Base-by-base conservation (phyloP, 2,888 invertebrate genomes). In the Andrena haemorrhoa region DNA sequence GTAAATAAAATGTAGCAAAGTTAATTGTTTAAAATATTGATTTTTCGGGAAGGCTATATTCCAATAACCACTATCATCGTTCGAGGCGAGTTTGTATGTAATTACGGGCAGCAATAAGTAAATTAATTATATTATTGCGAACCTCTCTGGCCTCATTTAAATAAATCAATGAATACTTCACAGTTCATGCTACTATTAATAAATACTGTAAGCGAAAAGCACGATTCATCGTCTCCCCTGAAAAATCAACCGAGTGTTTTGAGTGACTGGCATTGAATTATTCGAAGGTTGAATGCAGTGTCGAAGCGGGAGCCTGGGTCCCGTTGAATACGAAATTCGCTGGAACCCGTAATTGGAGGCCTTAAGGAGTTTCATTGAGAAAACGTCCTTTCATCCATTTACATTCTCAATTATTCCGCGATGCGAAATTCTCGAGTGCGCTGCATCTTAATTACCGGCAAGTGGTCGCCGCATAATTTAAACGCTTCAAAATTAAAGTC, bases 401-500 rank as follows among this genome's bases (percentile, higher is more conserved):
- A 66, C 75, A 65, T 74, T 80, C 76, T 77, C 75, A 84, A 84
- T 80, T 84, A 84, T 84, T 74, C 84, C 51, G 31, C 79, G 74
- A 76, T 76, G 64, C 71, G 80, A 66, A 80, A 84, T 77, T 77
- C 76, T 63, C 23, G 64, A 76, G 84, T 60, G 68, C 29, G 58
- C 66, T 49, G 76, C 65, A 68, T 80, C 84, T 83, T 84, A 84
- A 84, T 84, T 84, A 80, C 68, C 63, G 77, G 58, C 73, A 76
- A 84, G 84, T 84, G 80, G 80, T 31, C 74, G 53, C 60, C 66
- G 79, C 76, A 76, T 83, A 84, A 84, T 75, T 83, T 84, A 83
- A 83, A 83, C 72, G 83, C 69, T 72, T 65, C 60, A 70, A 75
- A 79, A 83, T 72, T 69, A 79, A 70, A 65, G 73, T 56, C 58